Conservation (phyloP, 2,888 invertebrate genomes). For the Cephus nigrinus region DNA sequence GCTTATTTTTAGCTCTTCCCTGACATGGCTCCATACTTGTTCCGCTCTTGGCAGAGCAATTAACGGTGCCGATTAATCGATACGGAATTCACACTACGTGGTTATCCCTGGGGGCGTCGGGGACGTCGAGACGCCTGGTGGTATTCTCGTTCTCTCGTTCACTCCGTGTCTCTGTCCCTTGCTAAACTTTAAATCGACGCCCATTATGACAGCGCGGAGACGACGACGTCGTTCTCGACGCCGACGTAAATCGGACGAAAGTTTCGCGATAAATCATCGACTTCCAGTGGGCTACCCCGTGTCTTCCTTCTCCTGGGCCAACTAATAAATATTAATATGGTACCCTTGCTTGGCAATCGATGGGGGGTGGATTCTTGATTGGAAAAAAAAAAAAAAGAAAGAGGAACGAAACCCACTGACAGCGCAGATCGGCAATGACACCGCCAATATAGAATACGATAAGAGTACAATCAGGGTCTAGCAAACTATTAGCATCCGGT, state of each 20-base stretch:
- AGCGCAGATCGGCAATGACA: no score
- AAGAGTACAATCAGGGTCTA: no score
- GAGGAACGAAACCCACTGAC: no score
- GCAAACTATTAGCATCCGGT: no score
- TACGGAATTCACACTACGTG: no score
- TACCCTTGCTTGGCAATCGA: slow-evolving; percentile 42
- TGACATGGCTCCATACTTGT: background rate
- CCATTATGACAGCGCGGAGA: slow-evolving; percentile 46
- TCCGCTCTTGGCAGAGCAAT: no score
- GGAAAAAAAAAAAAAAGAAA: no score
- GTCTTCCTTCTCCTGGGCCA: slow-evolving; percentile 19
- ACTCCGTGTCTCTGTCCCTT: slow-evolving; percentile 16
- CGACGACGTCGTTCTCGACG: slow-evolving; percentile 16
- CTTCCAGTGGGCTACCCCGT: slow-evolving; percentile 20
- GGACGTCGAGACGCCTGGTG: no score
- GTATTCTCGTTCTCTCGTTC: no score
- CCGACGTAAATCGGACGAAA: slow-evolving; percentile 32
- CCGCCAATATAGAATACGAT: no score
- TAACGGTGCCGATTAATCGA: no score
- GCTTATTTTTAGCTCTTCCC: background rate
- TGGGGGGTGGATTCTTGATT: slow-evolving; percentile 14
- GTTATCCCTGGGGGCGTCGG: no score
- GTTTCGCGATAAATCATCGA: slow-evolving; percentile 55
- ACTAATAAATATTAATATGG: slow-evolving; percentile 58
- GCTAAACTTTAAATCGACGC: slow-evolving; percentile 49